These are phyloP conservation scores for Fistularia commersonii DNA, from an alignment of 2,797 vertebrate species.

Conservation along the genomic window DNA sequence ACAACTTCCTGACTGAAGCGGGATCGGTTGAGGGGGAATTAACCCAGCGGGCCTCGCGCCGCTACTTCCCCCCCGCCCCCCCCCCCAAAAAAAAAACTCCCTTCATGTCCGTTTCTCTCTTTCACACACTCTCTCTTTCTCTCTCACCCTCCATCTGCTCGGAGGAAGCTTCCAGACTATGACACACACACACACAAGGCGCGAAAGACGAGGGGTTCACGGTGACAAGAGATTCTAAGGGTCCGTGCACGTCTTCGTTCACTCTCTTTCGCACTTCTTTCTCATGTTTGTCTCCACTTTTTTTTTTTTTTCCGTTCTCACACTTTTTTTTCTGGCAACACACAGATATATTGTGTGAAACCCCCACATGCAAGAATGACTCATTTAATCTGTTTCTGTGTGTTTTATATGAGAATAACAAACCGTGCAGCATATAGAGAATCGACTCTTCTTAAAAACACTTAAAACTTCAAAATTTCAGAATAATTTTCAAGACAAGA, in stretches of 20 bases:
- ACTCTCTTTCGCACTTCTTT: conserved; percentile 14
- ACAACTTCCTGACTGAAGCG: conserved; percentile 62
- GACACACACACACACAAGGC: conserved; percentile 31
- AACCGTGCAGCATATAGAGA: too few relatives aligned
- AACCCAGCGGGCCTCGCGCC: conserved; percentile 57
- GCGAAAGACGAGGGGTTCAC: conserved; percentile 25
- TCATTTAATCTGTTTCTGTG: not conserved
- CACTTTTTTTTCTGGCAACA: not conserved
- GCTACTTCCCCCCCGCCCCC: conserved; percentile 10
- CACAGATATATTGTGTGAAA: not conserved
- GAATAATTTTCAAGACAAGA: too few relatives aligned
- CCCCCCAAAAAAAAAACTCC: not conserved
- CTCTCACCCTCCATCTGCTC: conserved; percentile 50
- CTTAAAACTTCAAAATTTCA: too few relatives aligned
- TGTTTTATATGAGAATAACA: too few relatives aligned
- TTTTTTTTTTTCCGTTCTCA: too few relatives aligned
- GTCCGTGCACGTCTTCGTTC: conserved; percentile 1
- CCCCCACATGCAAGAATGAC: not conserved
- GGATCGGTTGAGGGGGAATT: conserved; percentile 74
- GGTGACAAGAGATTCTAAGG: conserved; percentile 12
- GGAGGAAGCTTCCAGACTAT: conserved; percentile 49
- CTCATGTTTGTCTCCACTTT: not conserved
- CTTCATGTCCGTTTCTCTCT: conserved; percentile 17
- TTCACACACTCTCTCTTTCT: conserved; percentile 9
- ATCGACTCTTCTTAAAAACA: too few relatives aligned